Base-by-base conservation (phyloP, 1,140 invertebrate genomes). In the Asobara japonica region DNA sequence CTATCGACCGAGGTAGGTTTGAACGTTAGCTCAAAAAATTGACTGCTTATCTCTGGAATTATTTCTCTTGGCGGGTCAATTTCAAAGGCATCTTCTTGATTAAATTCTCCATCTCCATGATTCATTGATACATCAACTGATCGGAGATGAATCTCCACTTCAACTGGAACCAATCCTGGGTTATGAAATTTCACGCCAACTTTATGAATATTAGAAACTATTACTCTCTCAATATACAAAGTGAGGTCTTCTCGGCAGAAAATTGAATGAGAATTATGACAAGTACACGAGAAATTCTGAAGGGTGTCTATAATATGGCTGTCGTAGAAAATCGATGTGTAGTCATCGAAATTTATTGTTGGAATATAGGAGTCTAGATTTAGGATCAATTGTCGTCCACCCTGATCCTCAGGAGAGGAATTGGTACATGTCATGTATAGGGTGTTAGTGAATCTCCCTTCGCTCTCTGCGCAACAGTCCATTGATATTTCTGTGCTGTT, bases 271-370 rank as follows among this genome's bases (percentile, higher is more conserved):
- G 73, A 16, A 3, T 73, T 76, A 3, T 83, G 71, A 41, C 60
- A 75, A 0, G 78, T 76, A 60, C 71, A 80, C 1, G 69, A 56
- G 41, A 81, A 80, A 36, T 83, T 76, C 20, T 80, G 61, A 11
- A 79, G 51, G 0, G 60, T 31, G 25, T 84, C 72, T 6, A 83
- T 77, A 7, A 85, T 45, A 51, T 80, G 56, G 64, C 80, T 84
- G 18, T 82, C 79, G 13, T 71, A 51, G 62, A 86, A 86, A 25
- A 83, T 84, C 16, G 66, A 62, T 7, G 78, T 70, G 3, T 80
- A 65, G 69, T 84, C 71, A 4, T 78, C 7, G 29, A 84, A 83
- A 66, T 85, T 77, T 7, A 86, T 51, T 0, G 31, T 70, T 0
- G 84, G 82, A 3, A 80, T 18, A 11, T 60, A 75, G 4, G 76